Percentiles rank a stretch among this genome's conserved stretches.
Conservation (phyloP, 2,888 invertebrate species). For the Gymnosoma rotundatum region DNA sequence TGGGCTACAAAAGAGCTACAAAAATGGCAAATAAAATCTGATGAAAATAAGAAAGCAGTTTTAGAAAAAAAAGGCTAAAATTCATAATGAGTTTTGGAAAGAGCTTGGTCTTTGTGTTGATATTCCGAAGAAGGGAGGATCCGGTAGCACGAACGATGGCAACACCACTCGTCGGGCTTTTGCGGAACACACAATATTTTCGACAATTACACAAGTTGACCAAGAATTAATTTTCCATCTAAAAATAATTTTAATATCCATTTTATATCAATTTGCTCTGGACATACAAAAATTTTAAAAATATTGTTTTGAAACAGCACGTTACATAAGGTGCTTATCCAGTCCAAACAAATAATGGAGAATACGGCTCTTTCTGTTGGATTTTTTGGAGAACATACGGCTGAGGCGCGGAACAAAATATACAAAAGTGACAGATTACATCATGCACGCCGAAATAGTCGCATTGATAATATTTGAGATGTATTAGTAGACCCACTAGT, state of each 20-base stretch:
- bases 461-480: slow-evolving; percentile 54
- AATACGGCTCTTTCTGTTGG: slow-evolving; percentile 38
- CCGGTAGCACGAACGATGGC: slow-evolving; percentile 37
- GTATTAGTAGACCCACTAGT: slow-evolving; percentile 33
- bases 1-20: slow-evolving; percentile 33
- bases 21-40: slow-evolving; percentile 29
- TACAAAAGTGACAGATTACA: slow-evolving; percentile 48
- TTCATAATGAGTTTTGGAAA: slow-evolving; percentile 42
- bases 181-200: slow-evolving; percentile 7
- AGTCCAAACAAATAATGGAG: slow-evolving; percentile 47
- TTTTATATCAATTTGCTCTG: slow-evolving; percentile 38
- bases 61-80: slow-evolving; percentile 8
- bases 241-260: slow-evolving; percentile 35
- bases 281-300: slow-evolving; percentile 42
- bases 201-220: slow-evolving; percentile 37
- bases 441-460: slow-evolving; percentile 34
- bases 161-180: slow-evolving; percentile 50
- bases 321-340: slow-evolving; percentile 31
- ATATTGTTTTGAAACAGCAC: slow-evolving; percentile 44
- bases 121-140: slow-evolving; percentile 38
- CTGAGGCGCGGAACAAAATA: slow-evolving; percentile 49
- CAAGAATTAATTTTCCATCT: slow-evolving; percentile 18
- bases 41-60: background rate
- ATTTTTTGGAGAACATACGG: slow-evolving; percentile 40
- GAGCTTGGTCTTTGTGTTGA: slow-evolving; percentile 34